Evolutionary conservation across 2,113 vertebrate genomes (phyloP).

Genomic region (Nansenia antarctica): DNA sequence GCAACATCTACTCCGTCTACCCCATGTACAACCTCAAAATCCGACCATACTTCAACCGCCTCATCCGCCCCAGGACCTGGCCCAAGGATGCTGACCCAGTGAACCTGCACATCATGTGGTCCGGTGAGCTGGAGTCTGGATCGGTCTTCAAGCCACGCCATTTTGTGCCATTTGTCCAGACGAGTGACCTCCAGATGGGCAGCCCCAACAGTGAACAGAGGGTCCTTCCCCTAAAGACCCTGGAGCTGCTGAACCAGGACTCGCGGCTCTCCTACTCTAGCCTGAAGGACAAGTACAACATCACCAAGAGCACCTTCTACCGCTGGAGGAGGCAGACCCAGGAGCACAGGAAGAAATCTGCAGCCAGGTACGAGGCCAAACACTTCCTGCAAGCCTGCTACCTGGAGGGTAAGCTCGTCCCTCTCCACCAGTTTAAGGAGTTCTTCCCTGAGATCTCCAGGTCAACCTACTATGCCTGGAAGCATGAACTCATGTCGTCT

Average conservation of each 20-base stretch:
- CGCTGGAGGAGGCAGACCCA: slow-evolving; percentile 91
- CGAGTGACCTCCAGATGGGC: slow-evolving; percentile 67
- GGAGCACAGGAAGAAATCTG: slow-evolving; percentile 86
- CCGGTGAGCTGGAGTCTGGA: slow-evolving; percentile 80
- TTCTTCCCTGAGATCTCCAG: slow-evolving; percentile 94
- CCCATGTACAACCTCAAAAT: slow-evolving; percentile 96
- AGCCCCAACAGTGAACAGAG: slow-evolving; percentile 44
- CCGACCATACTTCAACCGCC: slow-evolving; percentile 89
- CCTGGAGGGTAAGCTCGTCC: slow-evolving; percentile 83
- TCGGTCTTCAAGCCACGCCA: slow-evolving; percentile 85
- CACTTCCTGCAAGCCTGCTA: slow-evolving; percentile 90
- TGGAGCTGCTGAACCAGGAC: slow-evolving; percentile 77
- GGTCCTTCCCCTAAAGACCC: slow-evolving; percentile 66
- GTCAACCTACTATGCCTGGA: slow-evolving; percentile 95
- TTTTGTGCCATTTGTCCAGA: slow-evolving; percentile 86
- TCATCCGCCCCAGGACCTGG: slow-evolving; percentile 84
- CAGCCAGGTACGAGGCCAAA: slow-evolving; percentile 90
- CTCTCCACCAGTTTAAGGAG: slow-evolving; percentile 88
- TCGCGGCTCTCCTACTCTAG: slow-evolving; percentile 82
- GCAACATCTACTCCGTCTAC: slow-evolving; percentile 94
- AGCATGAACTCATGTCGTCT: slow-evolving; percentile 85
- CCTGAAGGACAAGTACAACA: slow-evolving; percentile 84
- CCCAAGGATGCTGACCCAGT: slow-evolving; percentile 59
- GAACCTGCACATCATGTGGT: slow-evolving; percentile 95
- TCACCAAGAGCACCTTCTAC: slow-evolving; percentile 94